These are phyloP conservation scores for Calephelis perditalis DNA, from an alignment of 2,888 invertebrate genomes.

Conservation along the genomic window DNA sequence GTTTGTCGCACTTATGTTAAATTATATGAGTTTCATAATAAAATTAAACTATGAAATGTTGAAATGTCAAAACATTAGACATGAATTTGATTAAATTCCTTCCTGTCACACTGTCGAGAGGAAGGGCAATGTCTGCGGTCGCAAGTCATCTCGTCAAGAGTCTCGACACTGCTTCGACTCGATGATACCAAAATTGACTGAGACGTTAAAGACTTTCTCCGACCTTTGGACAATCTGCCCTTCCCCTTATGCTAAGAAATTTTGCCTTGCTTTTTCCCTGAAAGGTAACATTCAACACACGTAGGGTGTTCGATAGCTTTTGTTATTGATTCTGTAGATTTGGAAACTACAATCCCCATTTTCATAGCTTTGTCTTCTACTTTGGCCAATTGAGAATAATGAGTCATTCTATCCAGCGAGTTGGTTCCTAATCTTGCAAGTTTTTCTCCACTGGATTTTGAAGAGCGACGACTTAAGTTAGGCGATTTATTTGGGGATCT, in stretches of 20 bases:
- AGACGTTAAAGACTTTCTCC: conserved; percentile 54
- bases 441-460: conserved; percentile 62
- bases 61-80: conserved; percentile 55
- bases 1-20: not conserved
- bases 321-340: conserved; percentile 74
- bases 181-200: conserved; percentile 60
- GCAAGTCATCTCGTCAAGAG: conserved; percentile 51
- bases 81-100: conserved; percentile 77
- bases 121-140: conserved; percentile 59
- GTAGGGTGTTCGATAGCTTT: conserved; percentile 82
- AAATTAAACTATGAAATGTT: conserved; percentile 18
- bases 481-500: conserved; percentile 69
- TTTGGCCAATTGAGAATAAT: conserved; percentile 70
- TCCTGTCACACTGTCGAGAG: conserved; percentile 44
- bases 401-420: conserved; percentile 67
- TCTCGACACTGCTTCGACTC: conserved; percentile 68
- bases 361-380: conserved; percentile 72
- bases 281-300: conserved; percentile 85
- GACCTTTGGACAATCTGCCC: conserved; percentile 80
- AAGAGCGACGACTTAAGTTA: conserved; percentile 61
- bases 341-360: conserved; percentile 77
- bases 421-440: conserved; percentile 68
- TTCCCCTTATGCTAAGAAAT: conserved; percentile 83
- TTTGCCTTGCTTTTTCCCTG: conserved; percentile 77
- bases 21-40: conserved; percentile 18